Percentiles rank a stretch among this genome's conserved stretches.
Conservation (phyloP, 2,888 invertebrate species). For the Cremastobaeus sp. region DNA sequence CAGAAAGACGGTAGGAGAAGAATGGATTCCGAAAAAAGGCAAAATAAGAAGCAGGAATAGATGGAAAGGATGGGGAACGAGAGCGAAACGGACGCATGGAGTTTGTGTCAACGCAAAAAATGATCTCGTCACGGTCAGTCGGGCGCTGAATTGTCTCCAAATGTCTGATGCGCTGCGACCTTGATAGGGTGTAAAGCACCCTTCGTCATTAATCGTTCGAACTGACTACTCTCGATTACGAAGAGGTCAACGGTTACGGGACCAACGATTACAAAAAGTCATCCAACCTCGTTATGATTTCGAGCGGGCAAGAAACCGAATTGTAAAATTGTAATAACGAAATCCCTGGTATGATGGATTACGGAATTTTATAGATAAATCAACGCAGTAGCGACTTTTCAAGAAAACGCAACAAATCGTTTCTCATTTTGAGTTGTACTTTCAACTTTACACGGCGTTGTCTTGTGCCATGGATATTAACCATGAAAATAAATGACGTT, state of each 20-base stretch:
- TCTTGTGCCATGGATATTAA: too few relatives aligned
- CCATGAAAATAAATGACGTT: too few relatives aligned
- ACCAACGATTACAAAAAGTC: slow-evolving; percentile 25
- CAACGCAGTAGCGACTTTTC: too few relatives aligned
- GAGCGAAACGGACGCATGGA: slow-evolving; percentile 24
- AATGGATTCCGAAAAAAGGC: slow-evolving; percentile 53
- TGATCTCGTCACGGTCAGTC: slow-evolving; percentile 59
- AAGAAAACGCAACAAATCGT: not conserved
- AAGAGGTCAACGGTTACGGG: slow-evolving; percentile 41
- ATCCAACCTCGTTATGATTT: slow-evolving; percentile 9
- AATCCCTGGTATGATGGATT: too few relatives aligned
- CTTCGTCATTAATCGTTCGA: slow-evolving; percentile 55
- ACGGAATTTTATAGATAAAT: too few relatives aligned
- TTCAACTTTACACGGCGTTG: too few relatives aligned
- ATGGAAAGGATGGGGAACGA: slow-evolving; percentile 17
- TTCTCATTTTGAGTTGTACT: too few relatives aligned
- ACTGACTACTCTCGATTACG: slow-evolving; percentile 56
- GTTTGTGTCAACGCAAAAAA: slow-evolving; percentile 59
- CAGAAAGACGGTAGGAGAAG: slow-evolving; percentile 42
- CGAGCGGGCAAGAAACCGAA: too few relatives aligned
- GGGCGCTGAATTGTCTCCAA: slow-evolving; percentile 60
- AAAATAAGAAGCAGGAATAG: slow-evolving; percentile 41
- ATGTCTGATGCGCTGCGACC: slow-evolving; percentile 56
- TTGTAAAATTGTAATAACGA: too few relatives aligned
- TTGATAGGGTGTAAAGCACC: slow-evolving; percentile 61